These are phyloP conservation scores for Pygoscelis adeliae DNA, from an alignment of 2,113 vertebrate species.

Conservation along the genomic window DNA sequence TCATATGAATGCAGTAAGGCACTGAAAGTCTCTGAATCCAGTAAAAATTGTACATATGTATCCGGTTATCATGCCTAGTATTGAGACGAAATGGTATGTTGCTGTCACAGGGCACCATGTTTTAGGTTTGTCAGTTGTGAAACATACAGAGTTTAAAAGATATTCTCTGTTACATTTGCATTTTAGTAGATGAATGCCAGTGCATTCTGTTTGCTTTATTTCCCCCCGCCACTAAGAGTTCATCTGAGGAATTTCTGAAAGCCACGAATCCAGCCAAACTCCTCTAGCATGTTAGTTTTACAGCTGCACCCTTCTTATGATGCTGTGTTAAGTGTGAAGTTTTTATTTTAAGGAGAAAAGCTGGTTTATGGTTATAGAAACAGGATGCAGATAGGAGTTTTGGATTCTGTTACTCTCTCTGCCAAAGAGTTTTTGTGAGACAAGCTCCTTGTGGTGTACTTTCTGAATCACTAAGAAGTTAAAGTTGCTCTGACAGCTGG, in stretches of 20 bases:
- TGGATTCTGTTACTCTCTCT: background rate
- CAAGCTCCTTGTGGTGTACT: background rate
- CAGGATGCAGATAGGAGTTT: background rate
- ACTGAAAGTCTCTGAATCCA: background rate
- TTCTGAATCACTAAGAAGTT: background rate
- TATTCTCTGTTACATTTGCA: background rate
- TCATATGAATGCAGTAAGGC: background rate
- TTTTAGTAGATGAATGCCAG: background rate
- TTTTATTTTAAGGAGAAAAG: background rate
- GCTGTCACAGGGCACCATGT: background rate
- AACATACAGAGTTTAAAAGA: background rate
- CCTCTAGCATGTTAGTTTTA: background rate
- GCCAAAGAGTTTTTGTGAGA: background rate
- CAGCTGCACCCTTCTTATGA: background rate
- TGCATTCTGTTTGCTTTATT: background rate
- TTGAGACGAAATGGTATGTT: accelerated
- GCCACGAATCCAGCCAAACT: background rate
- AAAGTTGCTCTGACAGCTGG: background rate
- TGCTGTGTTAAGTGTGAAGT: background rate
- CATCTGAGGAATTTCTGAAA: background rate
- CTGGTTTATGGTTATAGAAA: background rate
- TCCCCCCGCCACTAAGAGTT: background rate
- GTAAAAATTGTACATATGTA: background rate
- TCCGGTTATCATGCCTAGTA: background rate
- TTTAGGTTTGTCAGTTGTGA: background rate